Percentiles rank a stretch among this genome's conserved stretches.
These are phyloP conservation scores for Pseudoips prasinana DNA, from an alignment of 2,888 invertebrate species.

Conservation along the genomic window DNA sequence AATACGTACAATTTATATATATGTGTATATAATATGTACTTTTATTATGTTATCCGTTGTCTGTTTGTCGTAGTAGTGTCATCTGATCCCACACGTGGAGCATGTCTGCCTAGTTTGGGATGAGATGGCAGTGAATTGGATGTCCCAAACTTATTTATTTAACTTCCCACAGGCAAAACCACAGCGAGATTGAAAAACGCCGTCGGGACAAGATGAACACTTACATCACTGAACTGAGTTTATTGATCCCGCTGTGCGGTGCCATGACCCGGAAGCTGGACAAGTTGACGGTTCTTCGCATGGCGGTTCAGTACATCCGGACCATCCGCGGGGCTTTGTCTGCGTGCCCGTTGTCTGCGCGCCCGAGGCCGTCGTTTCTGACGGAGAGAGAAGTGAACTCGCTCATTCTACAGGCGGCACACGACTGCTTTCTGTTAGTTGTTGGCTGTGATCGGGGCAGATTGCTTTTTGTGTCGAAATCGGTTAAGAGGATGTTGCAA, in stretches of 20 bases:
- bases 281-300: constrained; percentile 93
- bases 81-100: too few relatives aligned
- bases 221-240: constrained; percentile 93
- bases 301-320: constrained; percentile 97
- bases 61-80: too few relatives aligned
- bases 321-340: constrained; percentile 75
- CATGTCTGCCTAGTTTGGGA: too few relatives aligned
- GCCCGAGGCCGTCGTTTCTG: constrained; percentile 90
- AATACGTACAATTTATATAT: too few relatives aligned
- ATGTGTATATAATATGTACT: too few relatives aligned
- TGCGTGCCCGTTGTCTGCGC: constrained; percentile 86
- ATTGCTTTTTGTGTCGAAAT: constrained; percentile 94
- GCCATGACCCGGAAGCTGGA: constrained; percentile 96
- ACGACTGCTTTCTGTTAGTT: constrained; percentile 94
- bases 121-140: too few relatives aligned
- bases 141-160: too few relatives aligned
- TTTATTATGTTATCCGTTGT: too few relatives aligned
- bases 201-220: constrained; percentile 98
- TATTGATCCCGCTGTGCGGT: constrained; percentile 96
- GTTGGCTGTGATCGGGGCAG: constrained; percentile 96
- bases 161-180: constrained; percentile 94
- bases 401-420: constrained; percentile 90
- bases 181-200: constrained; percentile 97
- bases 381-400: constrained; percentile 94
- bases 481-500: constrained; percentile 90